phyloP scores from a whole-genome alignment of 2,113 vertebrate species.

The Corythornis madagascariensis region DNA sequence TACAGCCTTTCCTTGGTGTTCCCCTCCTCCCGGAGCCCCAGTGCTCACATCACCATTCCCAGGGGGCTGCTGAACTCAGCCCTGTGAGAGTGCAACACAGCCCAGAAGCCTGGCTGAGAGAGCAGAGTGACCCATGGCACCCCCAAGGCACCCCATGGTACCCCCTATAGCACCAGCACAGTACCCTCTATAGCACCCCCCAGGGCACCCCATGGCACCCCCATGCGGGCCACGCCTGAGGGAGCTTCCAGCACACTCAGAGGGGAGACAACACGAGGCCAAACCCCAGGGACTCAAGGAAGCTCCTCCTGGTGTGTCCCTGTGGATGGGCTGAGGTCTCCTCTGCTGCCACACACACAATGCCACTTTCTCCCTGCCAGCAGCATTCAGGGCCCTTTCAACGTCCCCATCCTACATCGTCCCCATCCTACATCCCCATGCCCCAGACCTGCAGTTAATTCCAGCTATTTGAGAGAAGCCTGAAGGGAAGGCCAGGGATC shows the following conservation, averaged over 20 bases:
- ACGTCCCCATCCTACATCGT: neutral
- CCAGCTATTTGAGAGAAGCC: slow-evolving; percentile 48
- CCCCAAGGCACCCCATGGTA: too few species aligned
- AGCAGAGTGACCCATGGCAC: too few species aligned
- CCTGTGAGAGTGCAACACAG: neutral
- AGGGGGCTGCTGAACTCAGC: neutral
- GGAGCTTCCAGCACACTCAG: slow-evolving; percentile 15
- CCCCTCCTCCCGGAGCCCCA: neutral
- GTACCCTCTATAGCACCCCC: too few species aligned
- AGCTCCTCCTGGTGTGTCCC: neutral
- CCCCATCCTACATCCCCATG: neutral
- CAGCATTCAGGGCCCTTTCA: neutral
- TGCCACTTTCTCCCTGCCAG: neutral
- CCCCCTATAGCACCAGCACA: too few species aligned
- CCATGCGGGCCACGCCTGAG: too few species aligned
- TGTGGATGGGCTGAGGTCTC: neutral
- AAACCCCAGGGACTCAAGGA: neutral
- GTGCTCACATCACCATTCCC: neutral
- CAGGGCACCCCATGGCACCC: too few species aligned
- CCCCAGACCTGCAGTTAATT: slow-evolving; percentile 31
- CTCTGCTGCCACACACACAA: neutral
- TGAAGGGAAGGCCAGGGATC: slow-evolving; percentile 30
- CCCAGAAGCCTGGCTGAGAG: neutral
- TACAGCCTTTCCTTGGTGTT: neutral
- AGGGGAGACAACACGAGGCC: neutral